A percentile compares a stretch with the other conserved stretches of the same genome.
phyloP scores from a whole-genome alignment of 2,797 vertebrate species.

The Danio kyathit region DNA sequence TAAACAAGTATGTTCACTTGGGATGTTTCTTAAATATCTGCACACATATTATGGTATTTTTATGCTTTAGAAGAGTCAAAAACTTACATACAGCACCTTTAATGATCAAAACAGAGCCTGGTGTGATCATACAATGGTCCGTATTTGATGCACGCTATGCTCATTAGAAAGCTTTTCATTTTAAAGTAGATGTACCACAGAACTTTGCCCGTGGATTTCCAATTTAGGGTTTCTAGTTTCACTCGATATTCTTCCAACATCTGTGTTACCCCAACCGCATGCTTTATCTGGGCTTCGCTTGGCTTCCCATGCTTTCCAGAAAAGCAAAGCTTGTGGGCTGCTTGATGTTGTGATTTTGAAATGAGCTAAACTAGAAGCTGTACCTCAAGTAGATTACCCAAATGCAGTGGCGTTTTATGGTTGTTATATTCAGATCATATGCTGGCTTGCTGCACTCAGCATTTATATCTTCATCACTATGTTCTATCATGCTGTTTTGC shows the following conservation, averaged over 20 bases:
- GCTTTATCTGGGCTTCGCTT: constrained; percentile 50
- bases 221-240: constrained; percentile 40
- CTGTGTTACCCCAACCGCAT: constrained; percentile 51
- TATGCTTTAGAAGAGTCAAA: too few relatives aligned
- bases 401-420: constrained; percentile 2
- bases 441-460: neutral
- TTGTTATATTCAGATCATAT: neutral
- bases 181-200: constrained; percentile 19
- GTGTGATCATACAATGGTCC: constrained; percentile 18
- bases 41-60: too few relatives aligned
- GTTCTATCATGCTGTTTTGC: constrained; percentile 26
- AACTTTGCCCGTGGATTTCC: neutral
- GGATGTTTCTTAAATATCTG: too few relatives aligned
- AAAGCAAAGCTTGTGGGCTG: constrained; percentile 50
- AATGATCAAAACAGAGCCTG: constrained; percentile 16
- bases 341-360: constrained; percentile 57
- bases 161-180: constrained; percentile 38
- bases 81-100: too few relatives aligned
- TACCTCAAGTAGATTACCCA: constrained; percentile 41
- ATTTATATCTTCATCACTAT: constrained; percentile 17
- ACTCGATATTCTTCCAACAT: constrained; percentile 42
- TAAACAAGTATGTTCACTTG: too few relatives aligned
- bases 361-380: constrained; percentile 43
- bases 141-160: neutral
- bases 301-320: constrained; percentile 54